Base-by-base conservation (phyloP, 2,797 vertebrate genomes). In the Smutsia temminckii region DNA sequence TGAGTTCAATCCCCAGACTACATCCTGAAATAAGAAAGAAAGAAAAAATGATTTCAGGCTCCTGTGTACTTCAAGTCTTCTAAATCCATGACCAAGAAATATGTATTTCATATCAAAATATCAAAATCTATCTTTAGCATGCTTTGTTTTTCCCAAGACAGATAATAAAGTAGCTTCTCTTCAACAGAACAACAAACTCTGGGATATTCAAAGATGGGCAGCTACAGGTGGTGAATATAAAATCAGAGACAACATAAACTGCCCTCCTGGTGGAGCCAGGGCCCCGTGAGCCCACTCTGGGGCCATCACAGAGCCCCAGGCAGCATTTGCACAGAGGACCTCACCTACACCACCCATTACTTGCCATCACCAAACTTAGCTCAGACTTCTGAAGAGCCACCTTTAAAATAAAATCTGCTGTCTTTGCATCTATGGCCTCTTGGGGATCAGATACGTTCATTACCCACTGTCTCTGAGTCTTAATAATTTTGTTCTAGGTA, bases 1-100 rank as follows among this genome's bases (percentile, higher is more conserved):
- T 40, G 99, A 99, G 98, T 99, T 99, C 98, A 99, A 98, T 95
- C 99, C 99, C 99, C 99, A 99, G 72, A 99, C 99, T 77, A 99
- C 99, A 95, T 99, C 99, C 99, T 99, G 97, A 46, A 98, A 98
- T 95, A 72, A 93, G 63, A 97, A 97, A 96, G 96, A 94, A 55
- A 95, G 91, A 55, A 96, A 66, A 42, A 12, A 14, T 46, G 46
- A 46, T 93, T 57, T 97, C 23, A 97, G 92, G 91, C 53, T 79
- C 23, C 40, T 8, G 23, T 5, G 29, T 17, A 66, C 40, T 42
- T 34, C 1, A 40, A 51, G 57, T 10, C 21, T 42, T 68, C 46
- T 12, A 51, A 90, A 57, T 57, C 23, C 59, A 4, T 0, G 18
- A 66, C 23, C 23, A 8, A 64, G 79, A 46, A 27, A 61, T 17